Percentiles rank a stretch among this genome's conserved stretches.
These are phyloP conservation scores for Diadophis punctatus DNA, from an alignment of 2,113 vertebrate genomes.

Conservation along the genomic window DNA sequence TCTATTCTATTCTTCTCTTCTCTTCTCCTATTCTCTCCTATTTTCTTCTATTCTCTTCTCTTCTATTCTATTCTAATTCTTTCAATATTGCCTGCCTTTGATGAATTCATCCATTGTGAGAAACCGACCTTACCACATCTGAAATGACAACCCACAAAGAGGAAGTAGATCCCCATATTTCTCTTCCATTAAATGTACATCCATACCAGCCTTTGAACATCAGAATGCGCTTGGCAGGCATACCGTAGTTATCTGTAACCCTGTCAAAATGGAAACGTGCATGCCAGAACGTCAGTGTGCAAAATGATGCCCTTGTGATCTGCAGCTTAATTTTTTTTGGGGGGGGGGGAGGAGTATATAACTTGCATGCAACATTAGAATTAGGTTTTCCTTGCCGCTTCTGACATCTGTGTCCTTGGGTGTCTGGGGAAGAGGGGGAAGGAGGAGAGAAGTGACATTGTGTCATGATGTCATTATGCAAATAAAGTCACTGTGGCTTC, in stretches of 20 bases:
- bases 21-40: too few relatives aligned
- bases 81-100: neutral
- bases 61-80: too few relatives aligned
- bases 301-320: neutral
- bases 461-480: neutral
- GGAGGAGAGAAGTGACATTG: neutral
- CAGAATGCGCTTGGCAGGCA: neutral
- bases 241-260: neutral
- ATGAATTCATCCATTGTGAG: neutral
- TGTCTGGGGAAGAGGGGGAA: neutral
- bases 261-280: neutral
- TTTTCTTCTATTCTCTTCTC: too few relatives aligned
- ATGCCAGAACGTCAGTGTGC: neutral
- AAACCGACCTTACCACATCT: neutral
- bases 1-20: too few relatives aligned
- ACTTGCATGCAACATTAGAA: neutral
- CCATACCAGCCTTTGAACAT: neutral
- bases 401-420: neutral
- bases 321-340: neutral
- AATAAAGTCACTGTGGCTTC: neutral
- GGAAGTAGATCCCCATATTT: neutral
- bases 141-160: neutral
- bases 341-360: neutral
- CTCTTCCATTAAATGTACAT: neutral
- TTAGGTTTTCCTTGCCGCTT: neutral